Percentiles rank a stretch among this genome's conserved stretches.
These are phyloP conservation scores for Athalia cordata DNA, from an alignment of 2,888 invertebrate genomes.

Conservation along the genomic window DNA sequence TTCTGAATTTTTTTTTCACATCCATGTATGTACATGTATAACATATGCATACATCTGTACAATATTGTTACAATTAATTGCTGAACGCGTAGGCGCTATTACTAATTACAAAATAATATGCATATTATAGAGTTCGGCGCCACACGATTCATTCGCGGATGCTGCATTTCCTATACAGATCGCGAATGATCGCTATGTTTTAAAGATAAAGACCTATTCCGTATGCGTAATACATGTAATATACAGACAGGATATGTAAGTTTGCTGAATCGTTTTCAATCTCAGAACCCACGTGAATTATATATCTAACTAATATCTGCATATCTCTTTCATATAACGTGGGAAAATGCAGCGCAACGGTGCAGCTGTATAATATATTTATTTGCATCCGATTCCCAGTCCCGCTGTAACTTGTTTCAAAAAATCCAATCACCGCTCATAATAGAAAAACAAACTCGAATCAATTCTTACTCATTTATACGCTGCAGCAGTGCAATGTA, in stretches of 20 bases:
- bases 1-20: conserved; percentile 16
- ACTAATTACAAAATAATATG: conserved; percentile 29
- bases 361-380: not conserved
- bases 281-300: not conserved
- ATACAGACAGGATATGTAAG: not conserved
- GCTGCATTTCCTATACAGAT: conserved; percentile 2
- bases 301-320: conserved; percentile 9
- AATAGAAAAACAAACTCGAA: conserved; percentile 19
- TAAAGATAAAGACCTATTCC: not conserved
- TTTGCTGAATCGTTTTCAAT: conserved; percentile 7
- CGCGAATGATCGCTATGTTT: not conserved
- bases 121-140: conserved; percentile 30
- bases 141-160: conserved; percentile 7
- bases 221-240: not conserved
- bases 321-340: conserved; percentile 22
- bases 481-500: conserved; percentile 4
- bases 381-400: not conserved
- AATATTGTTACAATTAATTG: not conserved
- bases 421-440: conserved; percentile 32
- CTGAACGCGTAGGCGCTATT: not conserved
- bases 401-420: conserved; percentile 20
- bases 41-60: too few relatives aligned
- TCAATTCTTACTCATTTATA: conserved; percentile 6
- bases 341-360: conserved; percentile 2
- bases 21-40: too few relatives aligned